Evolutionary conservation across 1,140 invertebrate species (phyloP).

Genomic region (Globodera rostochiensis): DNA sequence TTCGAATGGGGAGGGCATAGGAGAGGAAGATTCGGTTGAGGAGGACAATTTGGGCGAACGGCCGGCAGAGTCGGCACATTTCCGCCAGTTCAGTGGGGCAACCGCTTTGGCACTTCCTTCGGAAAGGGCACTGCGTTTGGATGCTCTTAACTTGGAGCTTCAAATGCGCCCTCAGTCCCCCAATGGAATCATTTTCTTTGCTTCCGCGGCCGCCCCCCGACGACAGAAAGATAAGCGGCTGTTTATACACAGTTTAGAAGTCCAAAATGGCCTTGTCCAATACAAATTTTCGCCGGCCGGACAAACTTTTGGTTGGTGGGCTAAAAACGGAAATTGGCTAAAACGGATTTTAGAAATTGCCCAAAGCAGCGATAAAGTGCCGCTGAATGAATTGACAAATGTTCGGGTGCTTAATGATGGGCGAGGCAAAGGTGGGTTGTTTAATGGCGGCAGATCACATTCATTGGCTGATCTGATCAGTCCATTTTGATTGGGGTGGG

Average conservation of each 20-base stretch:
- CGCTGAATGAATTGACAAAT: conserved; percentile 5
- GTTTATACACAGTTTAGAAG: conserved; percentile 20
- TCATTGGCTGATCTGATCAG: neutral
- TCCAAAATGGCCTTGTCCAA: conserved; percentile 9
- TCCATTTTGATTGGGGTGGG: neutral
- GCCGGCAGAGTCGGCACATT: neutral
- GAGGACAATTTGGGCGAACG: neutral
- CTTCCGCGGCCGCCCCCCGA: neutral
- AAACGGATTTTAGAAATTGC: neutral
- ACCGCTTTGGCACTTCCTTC: conserved; percentile 6
- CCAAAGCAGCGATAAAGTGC: conserved; percentile 8
- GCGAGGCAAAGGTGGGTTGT: neutral
- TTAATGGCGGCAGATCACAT: neutral
- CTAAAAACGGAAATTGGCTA: neutral
- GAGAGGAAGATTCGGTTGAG: neutral
- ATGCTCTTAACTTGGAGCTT: conserved; percentile 22
- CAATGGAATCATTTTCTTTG: conserved; percentile 11
- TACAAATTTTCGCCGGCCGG: conserved; percentile 16
- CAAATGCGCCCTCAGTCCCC: conserved; percentile 19
- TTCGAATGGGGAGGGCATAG: neutral
- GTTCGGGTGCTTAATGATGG: conserved; percentile 17
- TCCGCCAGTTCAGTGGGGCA: conserved; percentile 14
- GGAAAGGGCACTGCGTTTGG: conserved; percentile 4
- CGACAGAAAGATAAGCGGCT: neutral
- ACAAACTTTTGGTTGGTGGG: conserved; percentile 15